Percentiles rank a stretch among this genome's conserved stretches.
phyloP scores from a whole-genome alignment of 2,888 invertebrate genomes.

The Phrixothrix hirtus region DNA sequence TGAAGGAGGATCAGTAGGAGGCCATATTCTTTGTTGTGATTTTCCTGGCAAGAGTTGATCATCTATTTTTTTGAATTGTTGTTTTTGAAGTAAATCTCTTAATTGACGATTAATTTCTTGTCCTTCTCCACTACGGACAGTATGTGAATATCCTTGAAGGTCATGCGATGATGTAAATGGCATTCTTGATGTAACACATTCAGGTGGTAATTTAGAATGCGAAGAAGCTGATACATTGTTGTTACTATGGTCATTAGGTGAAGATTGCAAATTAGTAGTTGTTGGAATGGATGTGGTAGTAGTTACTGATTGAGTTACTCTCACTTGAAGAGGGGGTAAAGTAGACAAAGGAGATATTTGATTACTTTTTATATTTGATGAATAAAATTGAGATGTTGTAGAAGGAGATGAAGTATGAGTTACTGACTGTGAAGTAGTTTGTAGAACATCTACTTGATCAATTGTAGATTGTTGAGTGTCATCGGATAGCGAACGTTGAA shows the following conservation, averaged over 20 bases:
- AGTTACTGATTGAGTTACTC: conserved; percentile 41
- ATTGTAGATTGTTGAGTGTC: conserved; percentile 45
- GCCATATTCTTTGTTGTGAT: conserved; percentile 61
- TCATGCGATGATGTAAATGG: conserved; percentile 49
- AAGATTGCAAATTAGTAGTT: conserved; percentile 31
- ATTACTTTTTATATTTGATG: conserved; percentile 45
- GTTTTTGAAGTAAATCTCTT: conserved; percentile 78
- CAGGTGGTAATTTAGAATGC: conserved; percentile 50
- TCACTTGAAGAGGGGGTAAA: conserved; percentile 34
- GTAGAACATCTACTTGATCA: conserved; percentile 46
- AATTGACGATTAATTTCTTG: conserved; percentile 74
- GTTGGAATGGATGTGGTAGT: conserved; percentile 48
- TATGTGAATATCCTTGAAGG: conserved; percentile 40
- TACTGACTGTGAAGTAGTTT: conserved; percentile 47
- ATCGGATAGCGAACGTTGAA: conserved; percentile 60
- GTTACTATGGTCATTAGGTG: conserved; percentile 28
- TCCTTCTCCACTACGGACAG: conserved; percentile 47
- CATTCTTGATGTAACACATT: conserved; percentile 61
- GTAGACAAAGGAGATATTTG: conserved; percentile 45
- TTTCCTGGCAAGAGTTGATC: conserved; percentile 51
- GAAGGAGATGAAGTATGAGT: conserved; percentile 47
- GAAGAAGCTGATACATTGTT: conserved; percentile 43
- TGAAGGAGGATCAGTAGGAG: conserved; percentile 49
- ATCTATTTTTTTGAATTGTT: conserved; percentile 65
- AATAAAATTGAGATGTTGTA: conserved; percentile 43